These are phyloP conservation scores for Bubo scandiacus DNA, from an alignment of 2,113 vertebrate species.

Conservation along the genomic window DNA sequence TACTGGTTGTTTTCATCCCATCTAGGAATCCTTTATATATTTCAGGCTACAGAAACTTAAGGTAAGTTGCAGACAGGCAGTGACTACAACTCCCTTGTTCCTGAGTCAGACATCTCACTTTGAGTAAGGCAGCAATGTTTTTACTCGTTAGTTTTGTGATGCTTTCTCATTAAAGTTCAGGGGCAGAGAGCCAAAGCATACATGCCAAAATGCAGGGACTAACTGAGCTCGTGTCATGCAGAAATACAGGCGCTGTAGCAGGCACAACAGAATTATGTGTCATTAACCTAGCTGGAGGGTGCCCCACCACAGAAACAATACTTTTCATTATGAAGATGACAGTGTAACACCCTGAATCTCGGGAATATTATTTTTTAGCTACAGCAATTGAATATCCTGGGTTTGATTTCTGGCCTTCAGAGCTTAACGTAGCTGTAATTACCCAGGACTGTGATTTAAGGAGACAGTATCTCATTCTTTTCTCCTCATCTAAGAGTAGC, in stretches of 20 bases:
- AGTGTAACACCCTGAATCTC: neutral
- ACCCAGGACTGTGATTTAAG: neutral
- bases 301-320: neutral
- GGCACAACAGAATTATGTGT: neutral
- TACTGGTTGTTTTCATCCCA: neutral
- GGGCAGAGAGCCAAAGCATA: neutral
- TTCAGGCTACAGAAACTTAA: neutral
- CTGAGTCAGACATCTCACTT: neutral
- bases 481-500: neutral
- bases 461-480: neutral
- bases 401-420: neutral
- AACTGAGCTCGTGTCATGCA: neutral
- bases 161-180: neutral
- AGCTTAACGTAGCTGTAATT: neutral
- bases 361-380: neutral
- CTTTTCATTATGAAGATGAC: neutral
- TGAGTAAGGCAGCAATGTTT: neutral
- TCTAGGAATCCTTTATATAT: neutral
- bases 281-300: neutral
- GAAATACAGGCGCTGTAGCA: neutral
- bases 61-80: neutral
- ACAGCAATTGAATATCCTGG: neutral
- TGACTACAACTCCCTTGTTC: neutral
- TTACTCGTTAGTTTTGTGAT: neutral
- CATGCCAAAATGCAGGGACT: neutral